These are phyloP conservation scores for Proterorhinus semilunaris DNA, from an alignment of 2,113 vertebrate species.

Conservation along the genomic window DNA sequence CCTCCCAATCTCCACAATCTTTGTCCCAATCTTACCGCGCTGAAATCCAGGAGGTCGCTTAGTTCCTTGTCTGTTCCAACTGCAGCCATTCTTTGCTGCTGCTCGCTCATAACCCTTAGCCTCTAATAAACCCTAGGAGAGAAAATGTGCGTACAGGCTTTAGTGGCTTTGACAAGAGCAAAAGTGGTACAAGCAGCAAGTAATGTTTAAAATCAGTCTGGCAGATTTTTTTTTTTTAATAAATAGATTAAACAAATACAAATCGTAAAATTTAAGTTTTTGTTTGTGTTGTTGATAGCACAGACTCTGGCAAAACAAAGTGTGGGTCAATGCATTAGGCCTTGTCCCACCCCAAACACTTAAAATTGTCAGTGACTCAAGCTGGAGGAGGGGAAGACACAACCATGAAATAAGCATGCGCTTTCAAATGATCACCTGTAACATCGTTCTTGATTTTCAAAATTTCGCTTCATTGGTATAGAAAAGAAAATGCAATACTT, in stretches of 20 bases:
- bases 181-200: constrained; percentile 57
- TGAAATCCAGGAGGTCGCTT: constrained; percentile 99
- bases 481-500: constrained; percentile 60
- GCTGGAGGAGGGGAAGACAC: constrained; percentile 25
- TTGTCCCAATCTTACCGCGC: constrained; percentile 89
- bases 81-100: constrained; percentile 96
- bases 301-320: neutral
- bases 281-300: constrained; percentile 22
- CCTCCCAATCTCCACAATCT: constrained; percentile 61
- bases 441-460: constrained; percentile 51
- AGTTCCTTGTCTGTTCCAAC: constrained; percentile 99
- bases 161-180: constrained; percentile 68
- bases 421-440: constrained; percentile 54
- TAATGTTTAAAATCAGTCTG: neutral
- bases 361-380: constrained; percentile 36
- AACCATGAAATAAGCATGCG: constrained; percentile 38
- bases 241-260: neutral
- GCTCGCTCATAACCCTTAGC: constrained; percentile 90
- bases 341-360: constrained; percentile 25
- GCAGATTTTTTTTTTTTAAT: neutral
- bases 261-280: neutral
- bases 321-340: constrained; percentile 21
- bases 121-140: constrained; percentile 83
- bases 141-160: constrained; percentile 71
- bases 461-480: constrained; percentile 64